phyloP scores from a whole-genome alignment of 2,888 invertebrate genomes.

The Allophyes oxyacanthae region DNA sequence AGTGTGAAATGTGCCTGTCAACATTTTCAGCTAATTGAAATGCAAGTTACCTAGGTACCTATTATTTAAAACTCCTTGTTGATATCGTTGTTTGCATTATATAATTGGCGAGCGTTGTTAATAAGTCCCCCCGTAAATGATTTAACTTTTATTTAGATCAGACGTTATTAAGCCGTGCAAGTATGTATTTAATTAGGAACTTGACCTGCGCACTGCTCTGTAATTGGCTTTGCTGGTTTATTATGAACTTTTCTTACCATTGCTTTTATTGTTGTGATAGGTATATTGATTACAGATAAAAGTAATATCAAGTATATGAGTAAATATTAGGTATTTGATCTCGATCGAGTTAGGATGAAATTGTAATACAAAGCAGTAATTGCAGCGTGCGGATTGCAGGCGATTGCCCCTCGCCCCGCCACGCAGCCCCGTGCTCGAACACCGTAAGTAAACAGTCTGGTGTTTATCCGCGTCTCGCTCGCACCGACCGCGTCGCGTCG shows the following conservation, averaged over 20 bases:
- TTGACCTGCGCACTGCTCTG: slow-evolving; percentile 1
- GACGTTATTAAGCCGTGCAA: background rate
- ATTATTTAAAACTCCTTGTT: too few relatives aligned
- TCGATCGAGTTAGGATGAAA: slow-evolving; percentile 76
- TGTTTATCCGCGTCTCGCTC: slow-evolving; percentile 90
- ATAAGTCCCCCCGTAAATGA: too few relatives aligned
- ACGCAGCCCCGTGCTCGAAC: slow-evolving; percentile 83
- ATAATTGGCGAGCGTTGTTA: too few relatives aligned
- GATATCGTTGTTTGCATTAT: too few relatives aligned
- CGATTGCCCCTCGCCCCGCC: slow-evolving; percentile 81
- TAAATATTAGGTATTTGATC: slow-evolving; percentile 53
- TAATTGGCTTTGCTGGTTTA: slow-evolving; percentile 4
- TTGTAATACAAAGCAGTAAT: slow-evolving; percentile 84
- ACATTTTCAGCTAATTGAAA: too few relatives aligned
- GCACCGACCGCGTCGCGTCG: slow-evolving; percentile 88
- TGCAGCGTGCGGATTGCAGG: slow-evolving; percentile 89
- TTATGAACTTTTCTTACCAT: background rate
- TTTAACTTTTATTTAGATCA: too few relatives aligned
- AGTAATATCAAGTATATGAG: slow-evolving; percentile 9
- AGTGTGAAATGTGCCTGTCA: too few relatives aligned
- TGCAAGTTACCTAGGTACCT: too few relatives aligned
- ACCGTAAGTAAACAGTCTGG: slow-evolving; percentile 90
- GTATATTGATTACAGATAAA: slow-evolving; percentile 2
- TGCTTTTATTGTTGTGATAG: slow-evolving; percentile 7
- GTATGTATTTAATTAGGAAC: slow-evolving; percentile 3